Base-by-base conservation (phyloP, 2,888 invertebrate genomes). In the Xestia sexstrigata region DNA sequence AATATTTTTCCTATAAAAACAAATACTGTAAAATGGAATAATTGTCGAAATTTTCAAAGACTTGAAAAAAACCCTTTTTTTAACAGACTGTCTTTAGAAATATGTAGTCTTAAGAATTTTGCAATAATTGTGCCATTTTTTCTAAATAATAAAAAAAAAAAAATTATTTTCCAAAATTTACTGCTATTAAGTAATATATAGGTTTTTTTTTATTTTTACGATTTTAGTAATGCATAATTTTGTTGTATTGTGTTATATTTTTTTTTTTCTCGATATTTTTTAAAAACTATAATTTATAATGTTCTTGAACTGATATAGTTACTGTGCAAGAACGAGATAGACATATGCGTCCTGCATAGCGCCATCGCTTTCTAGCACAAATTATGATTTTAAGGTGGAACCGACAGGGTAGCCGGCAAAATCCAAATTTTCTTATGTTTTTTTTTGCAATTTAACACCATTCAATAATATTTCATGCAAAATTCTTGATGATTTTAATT, bases 41-140 rank as follows among this genome's bases (percentile, higher is more conserved):
- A 42, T 42, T 11, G 0, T 1, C 39, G 2, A 42, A 9, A 42
- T 11, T 42, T 42, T 42, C 9, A 42, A 4, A n/a, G 55, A 49
- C 23, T 49, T 49, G 23, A 45, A 69, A 15, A 26, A 17, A 55
- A 13, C 2, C 4, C 4, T n/a, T 66, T 26, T 70, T 15, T 5
- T 23, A 26, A 49, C 17, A 17, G 58, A 60, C 30, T 60, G 26
- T 8, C 0, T n/a, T 39, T 23, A 23, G 23, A 63, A 11, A 20
- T 2, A 20, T 67, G 39, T 47, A 47, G 15, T 39, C 20, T 20
- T 74, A 82, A 76, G 77, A 23, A 39, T 39, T 35, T 65, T 58
- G 65, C 65, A 78, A 78, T 82, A 58, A 77, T 26, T 49, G 78
- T 78, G 78, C 83, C 78, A 78, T 78, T 77, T 63, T 80, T 77